phyloP scores from a whole-genome alignment of 1,140 invertebrate genomes.

The Habropoda laboriosa region DNA sequence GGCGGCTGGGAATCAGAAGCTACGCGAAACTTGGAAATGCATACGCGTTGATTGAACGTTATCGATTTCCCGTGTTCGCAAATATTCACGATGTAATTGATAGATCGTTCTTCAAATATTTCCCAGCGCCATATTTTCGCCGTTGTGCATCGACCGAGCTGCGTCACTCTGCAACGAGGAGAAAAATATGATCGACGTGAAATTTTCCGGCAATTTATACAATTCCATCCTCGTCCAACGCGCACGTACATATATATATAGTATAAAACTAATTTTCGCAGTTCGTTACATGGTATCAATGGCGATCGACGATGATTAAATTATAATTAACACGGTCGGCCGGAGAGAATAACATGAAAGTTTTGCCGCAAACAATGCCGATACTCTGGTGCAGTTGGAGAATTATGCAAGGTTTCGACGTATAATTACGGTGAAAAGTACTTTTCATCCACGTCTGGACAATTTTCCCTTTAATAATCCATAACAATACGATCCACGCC shows the following conservation, averaged over 20 bases:
- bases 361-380: not conserved
- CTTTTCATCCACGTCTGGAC: not conserved
- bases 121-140: no score
- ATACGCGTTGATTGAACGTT: not conserved
- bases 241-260: no score
- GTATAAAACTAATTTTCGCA: not conserved
- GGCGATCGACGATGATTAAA: not conserved
- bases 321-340: conserved; percentile 4
- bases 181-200: not conserved
- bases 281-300: not conserved
- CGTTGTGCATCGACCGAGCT: no score
- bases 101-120: conserved; percentile 1
- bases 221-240: not conserved
- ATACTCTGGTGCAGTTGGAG: not conserved
- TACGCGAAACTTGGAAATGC: not conserved
- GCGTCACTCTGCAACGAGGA: not conserved
- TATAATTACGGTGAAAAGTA: not conserved
- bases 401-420: no score
- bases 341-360: not conserved
- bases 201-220: not conserved
- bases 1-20: not conserved
- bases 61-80: not conserved
- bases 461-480: not conserved
- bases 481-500: not conserved
- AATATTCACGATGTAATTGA: not conserved